Evolutionary conservation across 2,113 vertebrate species (phyloP).

Genomic region (Lycaon pictus): DNA sequence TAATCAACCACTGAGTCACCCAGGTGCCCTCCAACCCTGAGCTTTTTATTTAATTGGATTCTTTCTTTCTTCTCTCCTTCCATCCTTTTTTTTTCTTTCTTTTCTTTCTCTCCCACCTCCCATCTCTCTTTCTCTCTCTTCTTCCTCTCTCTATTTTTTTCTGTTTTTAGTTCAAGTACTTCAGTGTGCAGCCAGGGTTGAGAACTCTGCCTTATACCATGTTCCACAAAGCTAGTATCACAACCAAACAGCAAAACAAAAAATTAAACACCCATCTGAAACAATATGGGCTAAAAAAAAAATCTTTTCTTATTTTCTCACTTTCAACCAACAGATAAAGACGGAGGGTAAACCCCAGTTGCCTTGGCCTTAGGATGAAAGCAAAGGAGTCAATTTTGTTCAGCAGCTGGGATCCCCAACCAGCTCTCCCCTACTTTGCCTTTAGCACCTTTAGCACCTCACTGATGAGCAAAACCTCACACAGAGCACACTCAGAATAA

Average conservation of each 20-base stretch:
- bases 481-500: no score
- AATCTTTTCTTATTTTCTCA: background rate
- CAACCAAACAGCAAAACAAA: background rate
- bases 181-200: background rate
- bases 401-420: background rate
- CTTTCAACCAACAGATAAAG: constrained; percentile 15
- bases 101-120: background rate
- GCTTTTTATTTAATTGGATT: no score
- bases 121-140: background rate
- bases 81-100: background rate
- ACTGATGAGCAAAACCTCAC: background rate
- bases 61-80: no score
- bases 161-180: background rate
- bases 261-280: background rate
- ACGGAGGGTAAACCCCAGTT: background rate
- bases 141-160: background rate
- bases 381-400: background rate
- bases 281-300: background rate
- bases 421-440: background rate
- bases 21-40: no score
- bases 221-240: background rate
- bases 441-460: background rate
- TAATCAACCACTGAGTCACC: no score
- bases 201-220: background rate
- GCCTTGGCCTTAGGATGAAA: background rate